A percentile compares a stretch with the other conserved stretches of the same genome.
phyloP scores from a whole-genome alignment of 1,140 invertebrate species.

The Trigoniulus corallinus region DNA sequence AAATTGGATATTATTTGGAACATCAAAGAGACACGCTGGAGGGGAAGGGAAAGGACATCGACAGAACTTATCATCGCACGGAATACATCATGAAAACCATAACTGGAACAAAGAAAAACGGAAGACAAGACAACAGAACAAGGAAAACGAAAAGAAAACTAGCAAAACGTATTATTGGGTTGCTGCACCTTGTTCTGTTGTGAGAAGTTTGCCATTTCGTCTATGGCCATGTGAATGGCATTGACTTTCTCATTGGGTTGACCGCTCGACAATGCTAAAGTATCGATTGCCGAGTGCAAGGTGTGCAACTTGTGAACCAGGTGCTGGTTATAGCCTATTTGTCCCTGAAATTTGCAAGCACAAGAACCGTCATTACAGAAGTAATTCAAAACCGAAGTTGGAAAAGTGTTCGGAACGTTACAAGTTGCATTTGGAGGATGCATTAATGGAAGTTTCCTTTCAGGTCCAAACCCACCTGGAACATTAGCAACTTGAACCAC shows the following conservation, averaged over 20 bases:
- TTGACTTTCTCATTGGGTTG: not conserved
- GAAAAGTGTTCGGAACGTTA: not conserved
- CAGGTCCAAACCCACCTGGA: not conserved
- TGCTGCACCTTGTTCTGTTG: not conserved
- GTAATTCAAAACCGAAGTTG: not conserved
- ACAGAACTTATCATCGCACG: too few species aligned
- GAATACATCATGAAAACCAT: too few species aligned
- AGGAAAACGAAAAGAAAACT: too few species aligned
- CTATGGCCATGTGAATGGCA: slow-evolving; percentile 5
- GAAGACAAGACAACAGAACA: too few species aligned
- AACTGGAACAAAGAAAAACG: too few species aligned
- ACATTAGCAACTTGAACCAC: not conserved
- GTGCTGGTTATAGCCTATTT: not conserved
- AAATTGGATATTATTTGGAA: too few species aligned
- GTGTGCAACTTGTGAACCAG: not conserved
- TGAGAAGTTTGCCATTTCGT: slow-evolving; percentile 3
- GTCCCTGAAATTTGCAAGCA: not conserved
- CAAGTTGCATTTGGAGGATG: not conserved
- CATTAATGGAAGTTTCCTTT: not conserved
- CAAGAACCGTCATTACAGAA: not conserved
- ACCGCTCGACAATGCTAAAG: not conserved
- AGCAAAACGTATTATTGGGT: not conserved
- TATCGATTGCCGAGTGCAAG: slow-evolving; percentile 3
- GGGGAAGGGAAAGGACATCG: too few species aligned
- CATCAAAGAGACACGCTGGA: too few species aligned